These are phyloP conservation scores for Callocephalon fimbriatum DNA, from an alignment of 2,113 vertebrate genomes.

Conservation along the genomic window DNA sequence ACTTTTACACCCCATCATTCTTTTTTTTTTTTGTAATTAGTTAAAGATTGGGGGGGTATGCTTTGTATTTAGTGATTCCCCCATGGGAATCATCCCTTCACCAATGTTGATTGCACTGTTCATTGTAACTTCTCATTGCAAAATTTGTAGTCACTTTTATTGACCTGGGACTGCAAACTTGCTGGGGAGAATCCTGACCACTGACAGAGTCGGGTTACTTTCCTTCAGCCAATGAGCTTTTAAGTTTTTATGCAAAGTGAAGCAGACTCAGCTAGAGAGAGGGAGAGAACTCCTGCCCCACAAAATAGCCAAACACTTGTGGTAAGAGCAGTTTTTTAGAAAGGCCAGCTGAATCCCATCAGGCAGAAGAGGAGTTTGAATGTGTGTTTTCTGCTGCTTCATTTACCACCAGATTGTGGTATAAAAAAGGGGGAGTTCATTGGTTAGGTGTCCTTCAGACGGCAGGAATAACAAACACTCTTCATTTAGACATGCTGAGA, in stretches of 20 bases:
- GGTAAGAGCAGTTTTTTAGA: background rate
- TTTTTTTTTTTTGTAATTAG: background rate
- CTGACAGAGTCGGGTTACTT: slow-evolving; percentile 6
- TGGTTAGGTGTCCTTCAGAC: background rate
- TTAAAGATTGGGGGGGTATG: background rate
- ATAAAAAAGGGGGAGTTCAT: background rate
- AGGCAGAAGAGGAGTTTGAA: background rate
- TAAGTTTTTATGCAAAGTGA: background rate
- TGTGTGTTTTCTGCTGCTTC: background rate
- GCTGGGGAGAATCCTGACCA: background rate
- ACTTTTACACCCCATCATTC: background rate
- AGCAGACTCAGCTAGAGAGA: background rate
- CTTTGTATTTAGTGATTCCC: background rate
- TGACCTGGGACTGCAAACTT: background rate
- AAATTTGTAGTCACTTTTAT: background rate
- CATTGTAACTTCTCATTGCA: background rate
- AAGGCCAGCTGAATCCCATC: background rate
- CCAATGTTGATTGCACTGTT: background rate
- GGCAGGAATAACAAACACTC: background rate
- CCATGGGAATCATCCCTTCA: background rate
- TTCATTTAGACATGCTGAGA: background rate
- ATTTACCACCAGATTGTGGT: background rate
- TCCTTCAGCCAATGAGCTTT: background rate
- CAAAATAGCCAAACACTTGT: background rate
- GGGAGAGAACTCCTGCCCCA: background rate